Evolutionary conservation across 2,888 invertebrate genomes (phyloP).

Genomic region (Drosophila paramelanica): DNA sequence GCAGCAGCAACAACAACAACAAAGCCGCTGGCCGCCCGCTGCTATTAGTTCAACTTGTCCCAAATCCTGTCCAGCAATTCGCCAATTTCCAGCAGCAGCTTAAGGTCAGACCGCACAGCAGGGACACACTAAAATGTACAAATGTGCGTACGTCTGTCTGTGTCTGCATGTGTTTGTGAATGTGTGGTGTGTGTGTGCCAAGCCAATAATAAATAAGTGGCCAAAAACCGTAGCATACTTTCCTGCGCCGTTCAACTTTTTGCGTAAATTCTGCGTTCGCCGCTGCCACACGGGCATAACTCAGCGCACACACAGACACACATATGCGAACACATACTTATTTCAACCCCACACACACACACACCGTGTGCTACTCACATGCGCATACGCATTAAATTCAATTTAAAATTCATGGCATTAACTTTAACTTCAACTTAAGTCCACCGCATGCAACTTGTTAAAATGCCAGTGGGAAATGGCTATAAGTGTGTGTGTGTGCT

Average conservation of each 20-base stretch:
- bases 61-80: constrained; percentile 56
- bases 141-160: constrained; percentile 23
- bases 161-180: constrained; percentile 8
- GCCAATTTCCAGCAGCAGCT: constrained; percentile 49
- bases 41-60: constrained; percentile 58
- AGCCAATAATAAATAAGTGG: constrained; percentile 79
- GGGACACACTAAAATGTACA: constrained; percentile 41
- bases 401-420: constrained; percentile 80
- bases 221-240: constrained; percentile 70
- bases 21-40: constrained; percentile 40
- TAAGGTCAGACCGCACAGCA: constrained; percentile 60
- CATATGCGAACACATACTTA: background rate
- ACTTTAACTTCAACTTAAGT: constrained; percentile 79
- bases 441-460: constrained; percentile 78
- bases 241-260: constrained; percentile 68
- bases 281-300: constrained; percentile 34
- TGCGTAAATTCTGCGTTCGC: constrained; percentile 66
- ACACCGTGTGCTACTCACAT: constrained; percentile 27
- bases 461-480: constrained; percentile 47
- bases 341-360: background rate
- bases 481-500: background rate
- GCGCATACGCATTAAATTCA: constrained; percentile 75
- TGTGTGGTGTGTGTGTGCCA: constrained; percentile 22
- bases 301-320: background rate
- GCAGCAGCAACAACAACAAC: constrained; percentile 14